Conservation (phyloP, 2,113 vertebrate genomes). For the Pollimyrus isidori region DNA sequence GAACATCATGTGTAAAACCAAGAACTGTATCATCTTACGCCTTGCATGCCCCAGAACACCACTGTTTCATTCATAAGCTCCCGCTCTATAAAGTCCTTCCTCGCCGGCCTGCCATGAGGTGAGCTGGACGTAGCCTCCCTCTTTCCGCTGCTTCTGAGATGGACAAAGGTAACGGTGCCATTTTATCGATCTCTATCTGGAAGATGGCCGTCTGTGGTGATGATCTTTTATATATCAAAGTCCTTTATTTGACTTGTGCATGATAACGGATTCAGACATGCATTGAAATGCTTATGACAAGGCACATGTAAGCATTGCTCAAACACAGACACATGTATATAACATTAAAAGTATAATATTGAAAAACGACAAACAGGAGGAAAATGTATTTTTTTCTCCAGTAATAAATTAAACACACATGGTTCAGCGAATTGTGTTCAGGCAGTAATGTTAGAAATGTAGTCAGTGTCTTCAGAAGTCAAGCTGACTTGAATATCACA, state of each 20-base stretch:
- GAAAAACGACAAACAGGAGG: neutral
- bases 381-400: neutral
- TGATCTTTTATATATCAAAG: neutral
- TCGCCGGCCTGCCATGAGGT: neutral
- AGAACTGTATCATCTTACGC: neutral
- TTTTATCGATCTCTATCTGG: neutral
- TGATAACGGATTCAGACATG: neutral
- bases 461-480: neutral
- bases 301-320: neutral
- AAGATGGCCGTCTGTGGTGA: neutral
- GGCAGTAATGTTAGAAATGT: neutral
- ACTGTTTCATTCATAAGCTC: neutral
- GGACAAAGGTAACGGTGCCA: neutral
- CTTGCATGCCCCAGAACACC: neutral
- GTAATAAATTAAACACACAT: neutral
- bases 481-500: neutral
- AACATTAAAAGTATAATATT: neutral
- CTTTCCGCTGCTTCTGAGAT: neutral
- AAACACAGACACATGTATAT: neutral
- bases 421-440: neutral
- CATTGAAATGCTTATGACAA: neutral
- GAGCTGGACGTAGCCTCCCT: neutral
- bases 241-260: neutral
- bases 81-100: neutral
- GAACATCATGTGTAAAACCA: neutral